Conservation (phyloP, 2,113 vertebrate genomes). For the Circaetus cinerascens region DNA sequence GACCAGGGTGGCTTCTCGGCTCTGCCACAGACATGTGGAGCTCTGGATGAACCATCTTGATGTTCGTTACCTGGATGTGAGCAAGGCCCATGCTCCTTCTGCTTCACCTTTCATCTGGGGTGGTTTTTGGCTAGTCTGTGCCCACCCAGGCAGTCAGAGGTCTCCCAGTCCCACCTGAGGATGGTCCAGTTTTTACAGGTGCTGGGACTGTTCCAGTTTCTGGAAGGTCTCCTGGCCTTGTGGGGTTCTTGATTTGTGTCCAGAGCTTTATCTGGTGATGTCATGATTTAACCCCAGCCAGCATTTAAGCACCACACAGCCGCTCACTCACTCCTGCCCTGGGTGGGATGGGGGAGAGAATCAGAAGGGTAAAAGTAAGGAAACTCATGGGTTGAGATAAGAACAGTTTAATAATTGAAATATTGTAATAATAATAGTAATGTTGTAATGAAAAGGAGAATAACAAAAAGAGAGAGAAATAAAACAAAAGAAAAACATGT, state of each 20-base stretch:
- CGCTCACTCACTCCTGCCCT: fast-evolving
- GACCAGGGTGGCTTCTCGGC: not conserved
- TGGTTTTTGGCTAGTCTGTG: not conserved
- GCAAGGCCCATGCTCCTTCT: not conserved
- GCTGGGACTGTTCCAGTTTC: not conserved
- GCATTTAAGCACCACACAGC: not conserved
- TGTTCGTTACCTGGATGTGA: not conserved
- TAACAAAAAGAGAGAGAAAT: not conserved
- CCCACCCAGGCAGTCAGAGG: not conserved
- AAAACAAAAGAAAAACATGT: not conserved
- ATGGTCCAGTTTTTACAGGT: not conserved
- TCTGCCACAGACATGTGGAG: not conserved
- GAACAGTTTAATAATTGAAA: not conserved
- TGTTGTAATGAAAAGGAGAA: not conserved
- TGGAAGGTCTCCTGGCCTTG: not conserved
- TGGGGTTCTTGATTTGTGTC: not conserved
- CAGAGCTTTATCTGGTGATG: not conserved
- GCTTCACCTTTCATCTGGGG: not conserved
- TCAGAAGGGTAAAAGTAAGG: not conserved
- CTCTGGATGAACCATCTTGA: not conserved
- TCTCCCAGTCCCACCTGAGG: not conserved
- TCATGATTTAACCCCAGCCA: not conserved
- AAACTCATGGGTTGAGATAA: not conserved
- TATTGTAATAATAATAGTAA: not conserved
- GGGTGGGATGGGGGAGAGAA: not conserved